phyloP scores from a whole-genome alignment of 2,888 invertebrate species.

The Anthoptus insignis region DNA sequence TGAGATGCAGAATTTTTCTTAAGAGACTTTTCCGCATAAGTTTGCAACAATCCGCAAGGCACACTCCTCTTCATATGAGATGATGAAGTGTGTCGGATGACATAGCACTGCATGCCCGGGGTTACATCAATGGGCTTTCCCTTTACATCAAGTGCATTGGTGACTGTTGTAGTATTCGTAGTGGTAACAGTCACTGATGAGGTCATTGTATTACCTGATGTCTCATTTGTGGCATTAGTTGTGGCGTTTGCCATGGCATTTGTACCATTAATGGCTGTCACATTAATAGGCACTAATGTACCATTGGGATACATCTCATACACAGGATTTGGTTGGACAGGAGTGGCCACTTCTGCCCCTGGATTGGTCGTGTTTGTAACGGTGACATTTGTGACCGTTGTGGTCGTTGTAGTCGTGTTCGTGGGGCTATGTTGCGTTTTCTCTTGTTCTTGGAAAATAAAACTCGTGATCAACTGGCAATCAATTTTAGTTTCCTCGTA shows the following conservation, averaged over 20 bases:
- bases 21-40: constrained; percentile 72
- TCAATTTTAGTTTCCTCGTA: constrained; percentile 79
- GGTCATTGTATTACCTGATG: constrained; percentile 52
- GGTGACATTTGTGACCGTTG: constrained; percentile 72
- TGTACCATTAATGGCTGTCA: constrained; percentile 55
- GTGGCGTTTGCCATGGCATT: no score
- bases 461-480: constrained; percentile 75
- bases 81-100: constrained; percentile 62
- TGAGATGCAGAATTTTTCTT: constrained; percentile 65
- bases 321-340: constrained; percentile 49
- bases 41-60: constrained; percentile 72
- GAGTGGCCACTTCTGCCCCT: constrained; percentile 41
- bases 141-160: constrained; percentile 77
- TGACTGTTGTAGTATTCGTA: constrained; percentile 69
- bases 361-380: constrained; percentile 62
- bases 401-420: constrained; percentile 65
- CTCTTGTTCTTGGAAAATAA: constrained; percentile 66
- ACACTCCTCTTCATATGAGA: constrained; percentile 68
- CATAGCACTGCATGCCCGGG: constrained; percentile 75
- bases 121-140: constrained; percentile 73
- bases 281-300: constrained; percentile 66
- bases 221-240: constrained; percentile 50
- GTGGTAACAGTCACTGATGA: constrained; percentile 67
- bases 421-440: constrained; percentile 54
- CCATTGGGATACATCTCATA: constrained; percentile 72